Conservation (phyloP, 2,113 vertebrate genomes). For the Salvelinus namaycush region DNA sequence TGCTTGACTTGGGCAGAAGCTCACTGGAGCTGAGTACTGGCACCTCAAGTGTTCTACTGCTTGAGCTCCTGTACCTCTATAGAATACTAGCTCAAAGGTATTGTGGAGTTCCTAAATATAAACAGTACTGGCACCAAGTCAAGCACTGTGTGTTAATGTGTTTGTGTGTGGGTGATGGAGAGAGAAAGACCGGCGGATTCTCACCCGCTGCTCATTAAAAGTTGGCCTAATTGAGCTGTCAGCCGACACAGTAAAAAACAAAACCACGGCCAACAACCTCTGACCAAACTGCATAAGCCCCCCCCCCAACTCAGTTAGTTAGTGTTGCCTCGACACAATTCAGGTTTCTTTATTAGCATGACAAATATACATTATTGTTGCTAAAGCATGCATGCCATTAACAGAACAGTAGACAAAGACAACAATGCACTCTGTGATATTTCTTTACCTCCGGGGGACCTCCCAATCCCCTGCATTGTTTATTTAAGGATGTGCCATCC, state of each 20-base stretch:
- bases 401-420: slow-evolving; percentile 13
- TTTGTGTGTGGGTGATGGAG: neutral
- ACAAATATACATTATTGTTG: slow-evolving; percentile 39
- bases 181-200: slow-evolving; percentile 2
- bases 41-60: too few relatives aligned
- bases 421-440: slow-evolving; percentile 22
- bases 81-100: too few relatives aligned
- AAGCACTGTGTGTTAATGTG: slow-evolving; percentile 16
- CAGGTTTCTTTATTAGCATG: slow-evolving; percentile 35
- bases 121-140: too few relatives aligned
- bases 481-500: slow-evolving; percentile 36
- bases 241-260: slow-evolving; percentile 31
- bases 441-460: neutral
- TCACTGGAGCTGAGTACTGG: too few relatives aligned
- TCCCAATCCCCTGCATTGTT: slow-evolving; percentile 21
- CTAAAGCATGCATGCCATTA: slow-evolving; percentile 15
- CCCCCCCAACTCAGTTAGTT: neutral
- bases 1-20: too few relatives aligned
- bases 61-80: too few relatives aligned
- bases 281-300: neutral
- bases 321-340: neutral
- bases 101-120: too few relatives aligned
- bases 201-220: slow-evolving; percentile 24
- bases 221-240: slow-evolving; percentile 52
- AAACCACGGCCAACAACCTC: slow-evolving; percentile 6